A percentile compares a stretch with the other conserved stretches of the same genome.
These are phyloP conservation scores for Pyrrhia umbra DNA, from an alignment of 2,888 invertebrate genomes.

Conservation along the genomic window DNA sequence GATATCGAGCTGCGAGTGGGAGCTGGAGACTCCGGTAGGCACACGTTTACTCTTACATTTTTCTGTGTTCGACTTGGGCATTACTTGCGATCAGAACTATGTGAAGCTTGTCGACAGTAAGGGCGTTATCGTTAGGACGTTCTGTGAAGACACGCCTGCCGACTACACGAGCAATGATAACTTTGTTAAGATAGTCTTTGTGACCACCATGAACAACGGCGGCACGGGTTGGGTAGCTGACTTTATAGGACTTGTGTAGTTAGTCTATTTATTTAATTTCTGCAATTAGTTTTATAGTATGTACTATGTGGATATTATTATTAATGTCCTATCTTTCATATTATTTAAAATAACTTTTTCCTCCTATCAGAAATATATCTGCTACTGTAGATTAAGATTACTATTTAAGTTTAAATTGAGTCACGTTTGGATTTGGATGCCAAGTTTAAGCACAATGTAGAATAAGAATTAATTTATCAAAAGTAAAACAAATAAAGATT, in stretches of 20 bases:
- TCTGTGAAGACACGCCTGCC: slow-evolving; percentile 90
- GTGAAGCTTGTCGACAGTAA: slow-evolving; percentile 91
- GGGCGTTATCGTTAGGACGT: slow-evolving; percentile 80
- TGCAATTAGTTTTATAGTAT: too few species aligned
- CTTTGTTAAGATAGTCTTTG: slow-evolving; percentile 91
- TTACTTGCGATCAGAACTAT: slow-evolving; percentile 91
- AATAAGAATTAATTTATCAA: too few species aligned
- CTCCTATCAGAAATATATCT: too few species aligned
- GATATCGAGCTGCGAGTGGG: slow-evolving; percentile 80
- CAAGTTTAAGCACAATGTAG: too few species aligned
- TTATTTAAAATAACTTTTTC: too few species aligned
- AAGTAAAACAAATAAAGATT: too few species aligned
- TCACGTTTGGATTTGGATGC: too few species aligned
- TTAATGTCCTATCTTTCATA: neutral
- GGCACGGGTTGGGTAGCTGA: slow-evolving; percentile 93
- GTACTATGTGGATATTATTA: neutral
- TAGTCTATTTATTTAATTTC: too few species aligned
- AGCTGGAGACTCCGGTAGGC: slow-evolving; percentile 78
- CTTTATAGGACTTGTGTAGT: slow-evolving; percentile 67
- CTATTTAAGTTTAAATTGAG: too few species aligned
- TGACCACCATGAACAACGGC: slow-evolving; percentile 92
- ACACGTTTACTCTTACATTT: slow-evolving; percentile 76
- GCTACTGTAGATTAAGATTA: too few species aligned
- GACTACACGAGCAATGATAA: slow-evolving; percentile 88
- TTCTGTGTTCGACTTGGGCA: slow-evolving; percentile 91